Base-by-base conservation (phyloP, 2,888 invertebrate genomes). In the Lysandra coridon region DNA sequence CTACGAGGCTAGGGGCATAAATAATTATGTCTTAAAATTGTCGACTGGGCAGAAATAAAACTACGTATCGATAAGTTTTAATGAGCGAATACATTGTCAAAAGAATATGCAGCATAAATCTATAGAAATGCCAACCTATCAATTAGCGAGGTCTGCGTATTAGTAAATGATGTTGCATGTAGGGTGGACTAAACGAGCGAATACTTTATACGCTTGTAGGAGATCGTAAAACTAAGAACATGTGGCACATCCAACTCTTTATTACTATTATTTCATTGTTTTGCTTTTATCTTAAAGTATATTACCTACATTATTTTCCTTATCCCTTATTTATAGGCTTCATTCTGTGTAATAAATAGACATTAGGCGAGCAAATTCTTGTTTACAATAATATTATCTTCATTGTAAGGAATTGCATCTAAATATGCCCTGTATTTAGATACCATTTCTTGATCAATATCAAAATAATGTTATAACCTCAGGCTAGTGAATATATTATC, bases 81-180 rank as follows among this genome's bases (percentile, higher is more conserved):
- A 74, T 74, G 74, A 74, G 73, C 37, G 30, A 23, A 60, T 79
- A 73, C 73, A 49, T 60, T 80, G 76, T 81, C 80, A 78, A 81
- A 78, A 74, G 49, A 80, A 78, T 81, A 62, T 76, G 77, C 79
- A 44, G 79, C 78, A 82, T 83, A 83, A 83, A 83, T 83, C 81
- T 78, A 81, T 80, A 81, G 80, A 83, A 82, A 82, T 82, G 83
- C 81, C 81, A 82, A 82, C 82, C 78, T 80, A 80, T 83, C 83
- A 83, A 83, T 83, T 83, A 82, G 80, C 80, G 75, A 78, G 57
- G 44, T 76, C 78, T 78, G 79, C 80, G 78, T 86, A 85, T 85
- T 85, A 85, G 82, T 86, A 84, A 80, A 79, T 86, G 89, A 90
- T 90, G 89, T 85, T 85, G 84, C 85, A 85, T 78, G 73, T 73